Evolutionary conservation across 2,888 invertebrate genomes (phyloP).

Genomic region (Abscondita cerata): DNA sequence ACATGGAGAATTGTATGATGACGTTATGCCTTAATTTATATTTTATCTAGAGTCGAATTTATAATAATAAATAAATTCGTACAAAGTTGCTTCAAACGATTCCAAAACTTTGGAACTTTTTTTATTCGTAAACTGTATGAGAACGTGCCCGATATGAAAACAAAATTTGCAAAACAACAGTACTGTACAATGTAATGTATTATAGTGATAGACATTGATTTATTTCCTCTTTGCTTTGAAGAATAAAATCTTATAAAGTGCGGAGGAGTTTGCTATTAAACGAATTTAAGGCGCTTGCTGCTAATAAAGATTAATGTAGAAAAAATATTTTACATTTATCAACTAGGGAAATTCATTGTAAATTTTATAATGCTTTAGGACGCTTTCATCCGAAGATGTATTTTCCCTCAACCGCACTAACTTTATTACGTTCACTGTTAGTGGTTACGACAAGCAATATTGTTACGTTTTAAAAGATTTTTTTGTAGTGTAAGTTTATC

Average conservation of each 20-base stretch:
- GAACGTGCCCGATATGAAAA: neutral
- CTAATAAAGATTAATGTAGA: constrained; percentile 10
- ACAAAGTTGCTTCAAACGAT: too few species aligned
- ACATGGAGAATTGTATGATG: too few species aligned
- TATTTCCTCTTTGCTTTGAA: constrained; percentile 4
- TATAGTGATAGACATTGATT: neutral
- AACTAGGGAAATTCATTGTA: constrained; percentile 7
- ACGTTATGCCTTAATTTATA: too few species aligned
- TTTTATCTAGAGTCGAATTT: too few species aligned
- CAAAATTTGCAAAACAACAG: neutral
- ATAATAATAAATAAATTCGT: too few species aligned
- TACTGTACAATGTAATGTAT: neutral
- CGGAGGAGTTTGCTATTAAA: constrained; percentile 1
- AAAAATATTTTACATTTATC: constrained; percentile 12
- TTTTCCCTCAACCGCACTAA: constrained; percentile 3
- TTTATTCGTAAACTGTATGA: too few species aligned
- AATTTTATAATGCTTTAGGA: constrained; percentile 4
- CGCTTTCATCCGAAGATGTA: neutral
- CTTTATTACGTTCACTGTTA: constrained; percentile 5
- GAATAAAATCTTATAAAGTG: constrained; percentile 9
- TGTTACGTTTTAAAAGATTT: too few species aligned
- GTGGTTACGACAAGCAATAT: neutral
- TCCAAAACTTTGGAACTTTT: too few species aligned
- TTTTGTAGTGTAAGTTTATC: too few species aligned
- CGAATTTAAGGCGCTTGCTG: constrained; percentile 1